Evolutionary conservation across 2,797 vertebrate genomes (phyloP), one percentile per base, ranked within the genome.

Genomic region (Onychomys torridus): DNA sequence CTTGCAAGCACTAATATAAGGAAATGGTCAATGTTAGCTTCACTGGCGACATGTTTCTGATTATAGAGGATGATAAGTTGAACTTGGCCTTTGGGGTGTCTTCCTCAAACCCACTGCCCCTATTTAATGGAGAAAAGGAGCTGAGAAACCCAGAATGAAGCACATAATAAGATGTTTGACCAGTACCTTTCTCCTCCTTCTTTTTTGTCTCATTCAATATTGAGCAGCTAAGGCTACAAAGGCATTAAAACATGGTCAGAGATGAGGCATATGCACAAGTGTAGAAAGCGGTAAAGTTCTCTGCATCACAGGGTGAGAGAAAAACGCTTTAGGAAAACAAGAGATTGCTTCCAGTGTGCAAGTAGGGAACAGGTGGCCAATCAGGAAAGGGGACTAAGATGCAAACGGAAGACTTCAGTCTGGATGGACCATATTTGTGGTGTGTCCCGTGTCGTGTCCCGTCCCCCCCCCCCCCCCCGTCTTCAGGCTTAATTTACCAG

Each of bases 401-500:
- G 96, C 97, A 97, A 94, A 94, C 90, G 95, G 97, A 96, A 97
- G 96, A 90, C 95, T 97, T 95, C 95, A 92, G 92, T 95, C 97
- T 96, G 93, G 88, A 92, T 95, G 96, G 95, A 92, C 97, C 95
- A 96, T 34, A 96, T 96, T 86, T 97, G n/a, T n/a, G n/a, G n/a
- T n/a, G n/a, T n/a, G n/a, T n/a, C n/a, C n/a, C n/a, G n/a, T n/a
- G n/a, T n/a, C n/a, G n/a, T n/a, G n/a, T n/a, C n/a, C n/a, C n/a
- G n/a, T n/a, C n/a, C n/a, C n/a, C n/a, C n/a, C n/a, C n/a, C n/a
- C n/a, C n/a, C n/a, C n/a, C n/a, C 97, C 96, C 95, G 95, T 97
- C 97, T 98, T 97, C 96, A 92, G 84, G 96, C 73, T 98, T 97
- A 97, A 95, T 97, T 97, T 96, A 96, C 89, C 95, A 96, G 95